Percentiles rank a stretch among this genome's conserved stretches.
These are phyloP conservation scores for Oplegnathus fasciatus DNA, from an alignment of 2,113 vertebrate genomes.

Conservation along the genomic window DNA sequence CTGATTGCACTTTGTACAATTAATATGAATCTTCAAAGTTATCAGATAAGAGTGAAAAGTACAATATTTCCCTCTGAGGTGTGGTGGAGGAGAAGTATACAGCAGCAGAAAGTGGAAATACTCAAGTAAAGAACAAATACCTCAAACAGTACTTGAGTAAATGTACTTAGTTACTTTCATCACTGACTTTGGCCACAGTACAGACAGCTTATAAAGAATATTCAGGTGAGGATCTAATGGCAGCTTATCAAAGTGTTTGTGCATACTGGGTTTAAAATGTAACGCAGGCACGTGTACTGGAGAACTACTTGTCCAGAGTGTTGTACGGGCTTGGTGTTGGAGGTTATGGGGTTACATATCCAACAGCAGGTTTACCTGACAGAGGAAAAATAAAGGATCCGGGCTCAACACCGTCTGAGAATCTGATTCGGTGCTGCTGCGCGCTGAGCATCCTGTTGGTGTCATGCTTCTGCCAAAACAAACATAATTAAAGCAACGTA, in stretches of 20 bases:
- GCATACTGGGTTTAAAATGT: not conserved
- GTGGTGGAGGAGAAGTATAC: no score
- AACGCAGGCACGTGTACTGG: not conserved
- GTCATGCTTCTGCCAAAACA: slow-evolving; percentile 84
- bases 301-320: not conserved
- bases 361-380: slow-evolving; percentile 85
- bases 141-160: no score
- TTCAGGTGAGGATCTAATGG: not conserved
- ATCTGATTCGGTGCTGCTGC: slow-evolving; percentile 89
- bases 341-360: not conserved
- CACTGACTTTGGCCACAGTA: no score
- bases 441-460: slow-evolving; percentile 79
- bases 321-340: not conserved
- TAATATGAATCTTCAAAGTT: no score
- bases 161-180: no score
- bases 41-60: no score
- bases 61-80: no score
- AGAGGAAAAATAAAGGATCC: slow-evolving; percentile 91
- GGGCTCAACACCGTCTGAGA: slow-evolving; percentile 88
- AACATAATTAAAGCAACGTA: not conserved
- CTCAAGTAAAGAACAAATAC: no score
- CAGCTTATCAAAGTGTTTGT: not conserved
- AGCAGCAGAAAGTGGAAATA: no score
- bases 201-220: not conserved
- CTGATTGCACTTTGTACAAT: no score